Evolutionary conservation across 2,888 invertebrate species (phyloP), one percentile per base, ranked within the genome.

Genomic region (Xestia sexstrigata): DNA sequence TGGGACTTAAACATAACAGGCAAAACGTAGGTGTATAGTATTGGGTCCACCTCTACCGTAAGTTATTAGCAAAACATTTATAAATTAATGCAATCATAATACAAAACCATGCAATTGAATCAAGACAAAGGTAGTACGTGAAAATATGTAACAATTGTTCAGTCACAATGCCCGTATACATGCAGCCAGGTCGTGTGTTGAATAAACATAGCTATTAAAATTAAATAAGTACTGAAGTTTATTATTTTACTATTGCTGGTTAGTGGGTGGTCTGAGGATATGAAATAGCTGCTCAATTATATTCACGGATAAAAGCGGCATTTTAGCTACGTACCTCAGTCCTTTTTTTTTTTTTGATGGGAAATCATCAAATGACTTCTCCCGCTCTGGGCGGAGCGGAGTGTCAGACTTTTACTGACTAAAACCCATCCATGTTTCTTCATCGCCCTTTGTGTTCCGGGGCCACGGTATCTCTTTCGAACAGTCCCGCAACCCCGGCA

Each of bases 71-170:
- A 1, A 60, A 60, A 30, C 15, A 30, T 30, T 60, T 17, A 60
- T 30, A 60, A 76, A 63, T 65, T 15, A 35, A 69, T 82, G n/a
- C 49, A 63, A 8, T 42, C 42, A 45, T 58, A 49, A 42, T 63
- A 63, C 77, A 82, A 79, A 79, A 47, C 3, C 17, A 42, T 78
- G 82, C 82, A 76, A 60, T 6, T 74, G 81, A 84, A 86, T 86
- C 78, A 79, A 90, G 89, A 91, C 91, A 92, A 92, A 88, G 88
- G 81, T n/a, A n/a, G 82, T 26, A 93, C 95, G 94, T 95, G 95
- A 81, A 92, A 92, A 91, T 91, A 95, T 95, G 93, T 92, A 84
- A 82, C 94, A 89, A 95, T 95, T 95, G 95, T 95, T 93, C 88
- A 75, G 89, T 83, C 84, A 94, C 95, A 95, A 94, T 94, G 91